Evolutionary conservation across 2,888 invertebrate species (phyloP).

Genomic region (Boloria selene): DNA sequence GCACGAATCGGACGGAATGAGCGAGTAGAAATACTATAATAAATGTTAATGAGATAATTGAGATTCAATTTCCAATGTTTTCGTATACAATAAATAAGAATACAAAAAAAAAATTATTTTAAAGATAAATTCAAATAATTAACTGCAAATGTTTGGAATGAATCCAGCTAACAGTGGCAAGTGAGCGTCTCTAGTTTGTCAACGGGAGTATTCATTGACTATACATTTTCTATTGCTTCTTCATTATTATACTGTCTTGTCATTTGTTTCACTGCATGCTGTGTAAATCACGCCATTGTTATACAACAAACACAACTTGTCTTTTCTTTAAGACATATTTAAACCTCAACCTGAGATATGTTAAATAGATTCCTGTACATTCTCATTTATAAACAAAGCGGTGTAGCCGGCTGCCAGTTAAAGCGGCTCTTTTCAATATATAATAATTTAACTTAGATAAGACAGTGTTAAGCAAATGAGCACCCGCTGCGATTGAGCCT

Average conservation of each 20-base stretch:
- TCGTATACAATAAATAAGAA: too few relatives aligned
- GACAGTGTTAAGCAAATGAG: constrained; percentile 39
- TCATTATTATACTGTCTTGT: constrained; percentile 33
- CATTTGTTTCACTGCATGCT: constrained; percentile 31
- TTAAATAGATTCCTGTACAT: constrained; percentile 1
- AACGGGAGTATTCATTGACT: constrained; percentile 47
- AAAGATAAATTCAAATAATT: constrained; percentile 32
- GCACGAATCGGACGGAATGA: too few relatives aligned
- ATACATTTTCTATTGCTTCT: constrained; percentile 37
- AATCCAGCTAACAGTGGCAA: constrained; percentile 42
- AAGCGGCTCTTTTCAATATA: constrained; percentile 32
- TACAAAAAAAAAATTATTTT: background rate
- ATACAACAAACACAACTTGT: constrained; percentile 19
- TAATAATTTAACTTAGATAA: constrained; percentile 28
- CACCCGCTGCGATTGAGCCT: constrained; percentile 40
- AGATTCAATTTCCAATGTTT: too few relatives aligned
- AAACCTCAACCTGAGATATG: constrained; percentile 18
- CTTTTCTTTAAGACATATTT: constrained; percentile 22
- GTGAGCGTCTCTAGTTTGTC: constrained; percentile 43
- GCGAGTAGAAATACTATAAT: too few relatives aligned
- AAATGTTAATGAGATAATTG: too few relatives aligned
- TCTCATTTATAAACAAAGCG: constrained; percentile 30
- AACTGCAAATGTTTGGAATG: constrained; percentile 45
- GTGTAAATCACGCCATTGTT: constrained; percentile 34
- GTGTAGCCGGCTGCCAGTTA: constrained; percentile 26